These are phyloP conservation scores for Rattus norvegicus DNA, from an alignment of 2,113 vertebrate species.

Conservation along the genomic window DNA sequence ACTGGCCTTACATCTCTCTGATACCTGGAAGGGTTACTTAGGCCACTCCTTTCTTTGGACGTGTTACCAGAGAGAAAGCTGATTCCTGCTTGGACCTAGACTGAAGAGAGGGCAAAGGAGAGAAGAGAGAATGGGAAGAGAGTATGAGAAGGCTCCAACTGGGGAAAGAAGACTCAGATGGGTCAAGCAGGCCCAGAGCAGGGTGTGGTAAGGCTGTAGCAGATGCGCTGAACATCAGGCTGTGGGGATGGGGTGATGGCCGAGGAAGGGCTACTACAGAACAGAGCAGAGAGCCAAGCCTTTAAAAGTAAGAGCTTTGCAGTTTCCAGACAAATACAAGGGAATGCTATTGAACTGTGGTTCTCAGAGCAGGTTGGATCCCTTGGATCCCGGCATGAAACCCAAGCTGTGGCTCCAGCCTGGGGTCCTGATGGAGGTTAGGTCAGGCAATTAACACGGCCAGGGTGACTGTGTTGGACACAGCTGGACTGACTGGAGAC, in stretches of 20 bases:
- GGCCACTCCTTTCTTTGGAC: slow-evolving; percentile 11
- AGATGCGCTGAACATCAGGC: background rate
- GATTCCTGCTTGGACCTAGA: background rate
- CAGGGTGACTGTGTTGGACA: background rate
- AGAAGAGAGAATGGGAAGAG: background rate
- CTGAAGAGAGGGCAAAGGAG: background rate
- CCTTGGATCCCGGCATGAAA: background rate
- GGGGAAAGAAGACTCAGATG: background rate
- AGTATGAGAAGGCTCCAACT: background rate
- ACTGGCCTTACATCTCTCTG: background rate
- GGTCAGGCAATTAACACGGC: slow-evolving; percentile 2
- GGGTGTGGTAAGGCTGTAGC: background rate
- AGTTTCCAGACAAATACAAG: slow-evolving; percentile 52
- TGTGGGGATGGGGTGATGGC: background rate
- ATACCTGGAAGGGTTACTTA: background rate
- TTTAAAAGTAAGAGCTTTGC: slow-evolving; percentile 38
- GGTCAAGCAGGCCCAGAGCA: background rate
- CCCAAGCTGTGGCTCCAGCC: background rate
- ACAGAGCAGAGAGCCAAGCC: background rate
- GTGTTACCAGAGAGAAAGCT: background rate
- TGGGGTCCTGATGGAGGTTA: background rate
- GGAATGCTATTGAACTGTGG: background rate
- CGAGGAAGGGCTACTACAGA: background rate
- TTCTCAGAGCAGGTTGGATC: background rate
- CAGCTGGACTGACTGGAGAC: background rate